Conservation (phyloP, 2,113 vertebrate genomes). For the Mustelus asterias region DNA sequence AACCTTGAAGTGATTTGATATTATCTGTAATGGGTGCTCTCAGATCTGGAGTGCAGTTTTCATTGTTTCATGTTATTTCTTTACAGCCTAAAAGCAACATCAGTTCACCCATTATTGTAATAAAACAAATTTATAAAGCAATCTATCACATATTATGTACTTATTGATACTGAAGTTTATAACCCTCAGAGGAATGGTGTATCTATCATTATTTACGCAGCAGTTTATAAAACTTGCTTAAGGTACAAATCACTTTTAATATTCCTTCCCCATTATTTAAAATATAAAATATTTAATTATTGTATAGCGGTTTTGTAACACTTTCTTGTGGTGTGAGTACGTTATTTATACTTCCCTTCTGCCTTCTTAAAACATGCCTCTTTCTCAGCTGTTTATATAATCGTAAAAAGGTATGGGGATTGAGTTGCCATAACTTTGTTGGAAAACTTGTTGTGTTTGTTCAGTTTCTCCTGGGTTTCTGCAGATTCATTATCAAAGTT, state of each 20-base stretch:
- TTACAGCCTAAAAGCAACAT: neutral
- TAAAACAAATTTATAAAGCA: conserved; percentile 22
- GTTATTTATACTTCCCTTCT: neutral
- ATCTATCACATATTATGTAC: neutral
- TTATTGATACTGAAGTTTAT: neutral
- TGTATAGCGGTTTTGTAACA: neutral
- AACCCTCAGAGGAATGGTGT: neutral
- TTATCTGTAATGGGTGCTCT: neutral
- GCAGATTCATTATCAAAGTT: neutral
- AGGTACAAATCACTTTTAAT: neutral
- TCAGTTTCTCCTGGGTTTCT: neutral
- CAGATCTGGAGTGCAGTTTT: neutral
- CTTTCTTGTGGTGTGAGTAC: neutral
- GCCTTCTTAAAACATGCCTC: neutral
- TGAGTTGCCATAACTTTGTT: neutral
- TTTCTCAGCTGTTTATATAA: neutral
- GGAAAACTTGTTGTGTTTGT: neutral
- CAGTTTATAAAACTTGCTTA: neutral
- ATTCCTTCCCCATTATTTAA: neutral
- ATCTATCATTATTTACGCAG: neutral
- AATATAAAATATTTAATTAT: neutral
- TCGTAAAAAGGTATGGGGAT: neutral
- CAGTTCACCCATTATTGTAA: neutral
- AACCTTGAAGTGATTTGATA: neutral
- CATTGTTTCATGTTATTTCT: neutral